Evolutionary conservation across 2,113 vertebrate species (phyloP).

Genomic region (Platichthys flesus): DNA sequence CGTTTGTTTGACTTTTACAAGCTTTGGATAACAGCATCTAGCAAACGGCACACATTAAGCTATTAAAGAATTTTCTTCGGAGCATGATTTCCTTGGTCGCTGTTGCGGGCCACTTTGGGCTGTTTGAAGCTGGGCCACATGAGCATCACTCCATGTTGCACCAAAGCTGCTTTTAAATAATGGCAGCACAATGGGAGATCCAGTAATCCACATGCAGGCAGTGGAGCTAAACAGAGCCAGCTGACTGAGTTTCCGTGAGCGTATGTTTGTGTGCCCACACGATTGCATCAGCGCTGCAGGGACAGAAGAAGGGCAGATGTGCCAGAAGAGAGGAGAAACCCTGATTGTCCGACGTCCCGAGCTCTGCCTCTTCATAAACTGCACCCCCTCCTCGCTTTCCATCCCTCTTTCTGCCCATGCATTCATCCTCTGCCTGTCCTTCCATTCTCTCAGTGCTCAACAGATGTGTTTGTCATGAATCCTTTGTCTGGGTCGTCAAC

Average conservation of each 20-base stretch:
- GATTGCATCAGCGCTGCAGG: conserved; percentile 48
- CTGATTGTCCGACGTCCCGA: neutral
- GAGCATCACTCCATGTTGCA: conserved; percentile 30
- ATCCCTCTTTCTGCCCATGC: neutral
- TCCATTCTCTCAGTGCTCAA: conserved; percentile 20
- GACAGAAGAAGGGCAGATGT: conserved; percentile 61
- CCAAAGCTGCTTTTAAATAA: conserved; percentile 38
- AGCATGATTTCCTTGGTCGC: conserved; percentile 30
- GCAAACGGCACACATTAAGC: conserved; percentile 15
- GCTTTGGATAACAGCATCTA: neutral
- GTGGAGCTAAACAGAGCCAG: conserved; percentile 54
- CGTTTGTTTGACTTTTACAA: neutral
- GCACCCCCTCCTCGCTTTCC: neutral
- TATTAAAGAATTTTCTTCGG: neutral
- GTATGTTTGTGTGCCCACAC: conserved; percentile 9
- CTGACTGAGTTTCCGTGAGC: conserved; percentile 1
- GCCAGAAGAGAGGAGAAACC: conserved; percentile 44
- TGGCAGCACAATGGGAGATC: conserved; percentile 25
- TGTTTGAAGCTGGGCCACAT: conserved; percentile 18
- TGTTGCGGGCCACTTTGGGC: conserved; percentile 9
- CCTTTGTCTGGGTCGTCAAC: conserved; percentile 43
- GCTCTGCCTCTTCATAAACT: neutral
- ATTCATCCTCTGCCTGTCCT: neutral
- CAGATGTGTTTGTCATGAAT: conserved; percentile 63
- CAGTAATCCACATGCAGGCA: conserved; percentile 40